A percentile compares a stretch with the other conserved stretches of the same genome.
These are phyloP conservation scores for Semnornis frantzii DNA, from an alignment of 2,113 vertebrate species.

Conservation along the genomic window DNA sequence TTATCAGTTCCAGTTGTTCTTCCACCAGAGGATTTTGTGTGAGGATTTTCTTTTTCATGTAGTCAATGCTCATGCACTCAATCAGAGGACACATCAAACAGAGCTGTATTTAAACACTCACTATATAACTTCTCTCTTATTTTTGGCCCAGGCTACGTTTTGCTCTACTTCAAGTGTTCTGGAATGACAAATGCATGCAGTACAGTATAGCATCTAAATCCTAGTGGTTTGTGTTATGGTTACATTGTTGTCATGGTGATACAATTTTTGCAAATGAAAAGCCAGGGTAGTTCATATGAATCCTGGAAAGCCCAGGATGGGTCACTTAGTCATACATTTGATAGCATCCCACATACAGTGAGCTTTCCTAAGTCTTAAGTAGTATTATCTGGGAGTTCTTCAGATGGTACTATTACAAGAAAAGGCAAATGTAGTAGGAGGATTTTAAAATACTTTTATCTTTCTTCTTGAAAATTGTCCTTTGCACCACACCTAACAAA, in stretches of 20 bases:
- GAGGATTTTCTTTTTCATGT: slow-evolving; percentile 30
- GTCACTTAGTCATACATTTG: slow-evolving; percentile 56
- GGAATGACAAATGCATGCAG: not conserved
- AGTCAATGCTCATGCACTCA: not conserved
- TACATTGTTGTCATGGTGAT: slow-evolving; percentile 43
- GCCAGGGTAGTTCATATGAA: slow-evolving; percentile 27
- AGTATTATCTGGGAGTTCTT: not conserved
- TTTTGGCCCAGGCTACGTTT: slow-evolving; percentile 31
- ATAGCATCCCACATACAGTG: not conserved
- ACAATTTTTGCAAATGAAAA: slow-evolving; percentile 24
- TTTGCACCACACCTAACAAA: not conserved
- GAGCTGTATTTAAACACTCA: slow-evolving; percentile 27
- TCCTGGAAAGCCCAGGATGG: slow-evolving; percentile 18
- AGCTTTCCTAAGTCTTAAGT: not conserved
- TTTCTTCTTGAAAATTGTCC: not conserved
- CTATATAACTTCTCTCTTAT: slow-evolving; percentile 18
- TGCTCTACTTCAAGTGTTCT: not conserved
- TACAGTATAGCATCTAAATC: slow-evolving; percentile 6
- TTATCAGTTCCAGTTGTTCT: slow-evolving; percentile 52
- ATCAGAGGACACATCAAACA: not conserved
- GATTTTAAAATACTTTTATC: not conserved
- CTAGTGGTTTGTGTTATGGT: slow-evolving; percentile 43
- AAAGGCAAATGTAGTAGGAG: not conserved
- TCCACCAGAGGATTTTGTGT: slow-evolving; percentile 29
- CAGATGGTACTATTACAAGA: not conserved